Base-by-base conservation (phyloP, 2,113 vertebrate genomes). In the Xerus inauris region DNA sequence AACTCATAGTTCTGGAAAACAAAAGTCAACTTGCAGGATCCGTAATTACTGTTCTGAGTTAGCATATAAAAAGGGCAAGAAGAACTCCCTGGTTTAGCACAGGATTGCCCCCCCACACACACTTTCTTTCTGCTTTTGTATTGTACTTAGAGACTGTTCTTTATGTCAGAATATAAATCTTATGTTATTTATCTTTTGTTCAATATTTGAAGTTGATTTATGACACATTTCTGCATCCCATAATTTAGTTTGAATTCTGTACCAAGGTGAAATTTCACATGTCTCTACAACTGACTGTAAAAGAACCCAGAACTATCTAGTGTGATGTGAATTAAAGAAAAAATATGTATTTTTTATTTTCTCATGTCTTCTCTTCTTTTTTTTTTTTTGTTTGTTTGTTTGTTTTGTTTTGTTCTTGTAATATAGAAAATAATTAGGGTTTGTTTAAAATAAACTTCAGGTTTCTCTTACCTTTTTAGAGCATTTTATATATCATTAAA, bases 11-110 rank as follows among this genome's bases (percentile, higher is more conserved):
- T 98, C 97, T 98, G 97, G 96, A 98, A 98, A 98, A 98, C 98
- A 98, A 98, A 98, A 99, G 98, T 99, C 98, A 99, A 98, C 98
- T 98, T 98, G 97, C 97, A 98, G 98, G 97, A 98, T 98, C 98
- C 98, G 94, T 99, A 99, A 99, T 99, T 99, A 98, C 98, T 98
- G 86, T 98, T 98, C 97, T 96, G 98, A 98, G 98, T 98, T 98
- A 98, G 98, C 98, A 97, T 97, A 98, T 98, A 96, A 98, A 98
- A 98, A 98, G 98, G 97, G 96, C 98, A 98, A 94, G 93, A 97
- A 94, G 97, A 98, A 97, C 97, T 97, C 92, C 92, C 98, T 95
- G 76, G 95, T 96, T 96, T 96, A 97, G 96, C 98, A 97, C 98
- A 96, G 98, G 97, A 38, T 69, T 69, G 32, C 32, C 30, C 30